Base-by-base conservation (phyloP, 1,140 invertebrate genomes). In the Caerostris extrusa region DNA sequence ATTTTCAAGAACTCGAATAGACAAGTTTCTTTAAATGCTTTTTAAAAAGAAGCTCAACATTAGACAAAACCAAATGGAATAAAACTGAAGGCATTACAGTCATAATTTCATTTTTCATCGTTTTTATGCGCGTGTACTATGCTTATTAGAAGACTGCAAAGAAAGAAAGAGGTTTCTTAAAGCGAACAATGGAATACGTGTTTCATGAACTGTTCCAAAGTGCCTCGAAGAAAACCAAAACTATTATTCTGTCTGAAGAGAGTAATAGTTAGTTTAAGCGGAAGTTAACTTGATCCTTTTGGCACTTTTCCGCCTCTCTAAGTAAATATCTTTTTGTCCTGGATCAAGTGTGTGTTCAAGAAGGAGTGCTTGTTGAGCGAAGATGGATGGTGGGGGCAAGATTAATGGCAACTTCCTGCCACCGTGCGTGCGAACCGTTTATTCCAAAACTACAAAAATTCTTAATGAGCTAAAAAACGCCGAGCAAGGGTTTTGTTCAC, bases 251-350 rank as follows among this genome's bases (percentile, higher is more conserved):
- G 71, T 50, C 71, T 77, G 34, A 12, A 2, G 71, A 53, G 71
- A 77, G 50, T 77, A 53, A 77, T 77, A 77, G 71, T 50, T 77
- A 50, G 50, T 12, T 77, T 77, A 50, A 77, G 71, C 71, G 71
- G 71, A 77, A 77, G 71, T 50, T 71, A 71, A 71, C 67, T 50
- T 12, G 19, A 50, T 12, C 8, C 71, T 77, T 53, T 77, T 77
- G 71, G 71, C 71, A 77, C 3, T 50, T 77, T 77, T 77, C 71
- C n/a, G n/a, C 71, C 71, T 34, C 50, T 50, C 50, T 50, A 50
- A 77, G 50, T 77, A 77, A 77, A 77, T 77, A 50, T 77, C 71
- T 77, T 77, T 77, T 71, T 50, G 19, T 12, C 53, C 53, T 53
- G 71, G 71, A 77, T 77, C 71, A 53, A 77, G 71, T 77, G 71